phyloP scores from a whole-genome alignment of 2,113 vertebrate species.

The Grammomys dolichurus region DNA sequence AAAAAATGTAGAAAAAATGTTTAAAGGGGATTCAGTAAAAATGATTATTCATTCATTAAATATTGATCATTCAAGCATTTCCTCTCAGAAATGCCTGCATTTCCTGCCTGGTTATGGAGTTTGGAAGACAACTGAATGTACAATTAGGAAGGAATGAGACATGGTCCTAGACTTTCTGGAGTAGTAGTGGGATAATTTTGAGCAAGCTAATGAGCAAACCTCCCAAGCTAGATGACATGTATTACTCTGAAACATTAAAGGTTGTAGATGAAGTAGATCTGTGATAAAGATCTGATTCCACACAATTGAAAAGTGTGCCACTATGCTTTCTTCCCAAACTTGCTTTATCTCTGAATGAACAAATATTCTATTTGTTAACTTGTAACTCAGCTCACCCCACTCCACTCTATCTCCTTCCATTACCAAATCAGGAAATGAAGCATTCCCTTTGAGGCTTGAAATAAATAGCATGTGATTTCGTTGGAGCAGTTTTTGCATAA shows the following conservation, averaged over 20 bases:
- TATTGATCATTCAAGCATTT: background rate
- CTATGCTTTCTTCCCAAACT: background rate
- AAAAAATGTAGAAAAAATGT: background rate
- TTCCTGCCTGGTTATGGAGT: background rate
- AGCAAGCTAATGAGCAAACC: slow-evolving; percentile 32
- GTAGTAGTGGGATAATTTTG: background rate
- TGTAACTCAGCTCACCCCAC: slow-evolving; percentile 46
- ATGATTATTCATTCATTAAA: slow-evolving; percentile 39
- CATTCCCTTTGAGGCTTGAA: slow-evolving; percentile 74
- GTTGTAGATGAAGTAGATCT: slow-evolving; percentile 30
- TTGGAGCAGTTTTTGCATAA: slow-evolving; percentile 84
- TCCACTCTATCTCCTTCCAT: slow-evolving; percentile 65
- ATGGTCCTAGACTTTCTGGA: background rate
- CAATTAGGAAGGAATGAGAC: background rate
- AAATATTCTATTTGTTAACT: slow-evolving; percentile 60
- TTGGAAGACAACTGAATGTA: background rate
- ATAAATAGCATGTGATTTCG: slow-evolving; percentile 74
- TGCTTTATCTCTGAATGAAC: background rate
- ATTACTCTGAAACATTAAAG: background rate
- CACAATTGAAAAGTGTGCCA: background rate
- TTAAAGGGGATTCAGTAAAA: background rate
- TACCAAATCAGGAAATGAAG: slow-evolving; percentile 74
- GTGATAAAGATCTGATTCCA: background rate
- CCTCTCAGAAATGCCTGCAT: background rate
- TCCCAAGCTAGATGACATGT: background rate